Conservation (phyloP, 1,140 invertebrate species). For the Ceratina calcarata region DNA sequence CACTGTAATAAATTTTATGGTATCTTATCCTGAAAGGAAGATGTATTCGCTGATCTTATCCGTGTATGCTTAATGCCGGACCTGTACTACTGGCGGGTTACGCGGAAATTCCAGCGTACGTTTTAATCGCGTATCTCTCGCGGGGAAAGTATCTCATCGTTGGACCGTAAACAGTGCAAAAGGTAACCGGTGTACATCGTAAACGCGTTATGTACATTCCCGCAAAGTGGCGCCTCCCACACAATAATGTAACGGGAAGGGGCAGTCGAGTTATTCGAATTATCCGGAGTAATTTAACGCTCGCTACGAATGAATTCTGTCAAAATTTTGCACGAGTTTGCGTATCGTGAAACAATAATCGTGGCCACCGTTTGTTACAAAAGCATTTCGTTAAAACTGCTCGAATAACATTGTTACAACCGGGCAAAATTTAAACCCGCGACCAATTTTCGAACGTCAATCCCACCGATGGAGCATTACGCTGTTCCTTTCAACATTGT, state of each 20-base stretch:
- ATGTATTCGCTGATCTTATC: too few species aligned
- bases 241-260: slow-evolving; percentile 10
- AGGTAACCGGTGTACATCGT: background rate
- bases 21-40: too few species aligned
- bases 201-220: background rate
- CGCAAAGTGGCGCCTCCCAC: background rate
- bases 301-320: background rate
- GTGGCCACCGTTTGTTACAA: background rate
- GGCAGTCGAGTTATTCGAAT: slow-evolving; percentile 17
- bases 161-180: slow-evolving; percentile 16
- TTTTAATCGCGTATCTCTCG: background rate
- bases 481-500: background rate
- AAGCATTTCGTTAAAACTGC: background rate
- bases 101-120: background rate
- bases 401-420: background rate
- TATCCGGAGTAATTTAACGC: slow-evolving; percentile 11
- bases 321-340: background rate
- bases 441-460: background rate
- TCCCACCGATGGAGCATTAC: background rate
- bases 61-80: too few species aligned
- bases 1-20: too few species aligned
- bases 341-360: background rate
- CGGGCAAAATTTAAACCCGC: background rate
- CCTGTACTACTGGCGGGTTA: too few species aligned
- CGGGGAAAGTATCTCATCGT: background rate